phyloP scores from a whole-genome alignment of 2,888 invertebrate species.

The Blera fallax region DNA sequence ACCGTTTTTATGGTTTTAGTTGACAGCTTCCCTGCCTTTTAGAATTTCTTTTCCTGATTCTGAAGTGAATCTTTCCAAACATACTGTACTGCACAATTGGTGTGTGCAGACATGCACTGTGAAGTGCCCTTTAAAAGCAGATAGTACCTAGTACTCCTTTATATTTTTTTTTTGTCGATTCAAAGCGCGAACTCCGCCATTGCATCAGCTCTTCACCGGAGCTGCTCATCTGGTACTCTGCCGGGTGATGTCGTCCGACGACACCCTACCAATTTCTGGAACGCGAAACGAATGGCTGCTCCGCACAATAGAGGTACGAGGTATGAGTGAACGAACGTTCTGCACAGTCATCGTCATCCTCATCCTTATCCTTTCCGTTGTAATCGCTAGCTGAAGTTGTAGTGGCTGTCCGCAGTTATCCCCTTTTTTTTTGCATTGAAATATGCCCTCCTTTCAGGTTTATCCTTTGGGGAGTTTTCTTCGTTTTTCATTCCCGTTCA shows the following conservation, averaged over 20 bases:
- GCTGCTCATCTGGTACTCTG: slow-evolving; percentile 2
- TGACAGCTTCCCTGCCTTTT: too few species aligned
- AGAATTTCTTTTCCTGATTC: too few species aligned
- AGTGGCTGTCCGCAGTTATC: slow-evolving; percentile 56
- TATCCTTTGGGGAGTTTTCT: slow-evolving; percentile 55
- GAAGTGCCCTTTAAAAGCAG: background rate
- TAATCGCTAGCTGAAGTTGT: slow-evolving; percentile 37
- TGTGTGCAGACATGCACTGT: background rate
- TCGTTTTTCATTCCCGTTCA: slow-evolving; percentile 39
- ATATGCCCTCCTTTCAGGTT: slow-evolving; percentile 57
- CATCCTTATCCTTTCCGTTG: background rate
- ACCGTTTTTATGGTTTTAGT: too few species aligned
- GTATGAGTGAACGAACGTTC: slow-evolving; percentile 19
- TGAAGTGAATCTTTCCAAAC: background rate
- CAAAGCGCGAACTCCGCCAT: background rate
- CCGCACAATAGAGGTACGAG: slow-evolving; percentile 17
- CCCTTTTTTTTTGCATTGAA: slow-evolving; percentile 56
- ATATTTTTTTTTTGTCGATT: background rate
- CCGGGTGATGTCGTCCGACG: slow-evolving; percentile 5
- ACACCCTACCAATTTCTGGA: slow-evolving; percentile 51
- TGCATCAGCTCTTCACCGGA: background rate
- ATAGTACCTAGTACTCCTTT: background rate
- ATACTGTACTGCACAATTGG: slow-evolving; percentile 14
- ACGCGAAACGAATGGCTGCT: slow-evolving; percentile 57
- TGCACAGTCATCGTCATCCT: slow-evolving; percentile 42